Conservation (phyloP, 2,113 vertebrate genomes). For the Psittacula cyanocephala region DNA sequence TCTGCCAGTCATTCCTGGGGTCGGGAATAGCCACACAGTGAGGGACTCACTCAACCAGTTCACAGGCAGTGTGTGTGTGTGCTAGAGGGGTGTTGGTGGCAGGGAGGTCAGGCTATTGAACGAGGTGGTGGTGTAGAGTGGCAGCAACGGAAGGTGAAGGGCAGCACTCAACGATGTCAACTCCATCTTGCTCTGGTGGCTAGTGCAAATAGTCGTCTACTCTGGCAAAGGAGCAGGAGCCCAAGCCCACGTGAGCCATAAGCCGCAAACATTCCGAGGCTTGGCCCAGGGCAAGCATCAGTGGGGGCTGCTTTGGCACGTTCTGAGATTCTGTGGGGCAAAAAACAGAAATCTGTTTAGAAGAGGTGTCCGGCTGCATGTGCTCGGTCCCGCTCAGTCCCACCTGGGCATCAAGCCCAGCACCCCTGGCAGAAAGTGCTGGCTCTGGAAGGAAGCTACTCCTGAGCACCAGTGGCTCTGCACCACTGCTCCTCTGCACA, state of each 20-base stretch:
- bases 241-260: slow-evolving; percentile 93
- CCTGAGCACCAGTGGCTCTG: neutral
- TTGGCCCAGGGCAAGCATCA: slow-evolving; percentile 96
- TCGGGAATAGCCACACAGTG: slow-evolving; percentile 13
- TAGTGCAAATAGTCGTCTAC: slow-evolving; percentile 99
- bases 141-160: slow-evolving; percentile 51
- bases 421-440: neutral
- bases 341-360: neutral
- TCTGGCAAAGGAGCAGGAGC: slow-evolving; percentile 98
- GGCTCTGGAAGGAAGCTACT: neutral
- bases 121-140: slow-evolving; percentile 42
- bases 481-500: neutral
- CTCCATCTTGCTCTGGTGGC: slow-evolving; percentile 59
- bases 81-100: slow-evolving; percentile 13
- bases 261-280: slow-evolving; percentile 97
- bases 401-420: neutral
- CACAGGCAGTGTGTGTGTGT: slow-evolving; percentile 7
- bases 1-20: slow-evolving; percentile 47
- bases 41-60: slow-evolving; percentile 39
- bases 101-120: slow-evolving; percentile 10
- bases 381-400: neutral
- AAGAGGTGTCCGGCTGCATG: neutral
- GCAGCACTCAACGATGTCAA: slow-evolving; percentile 50
- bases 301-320: slow-evolving; percentile 96
- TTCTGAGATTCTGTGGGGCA: slow-evolving; percentile 91